phyloP scores from a whole-genome alignment of 1,140 invertebrate genomes.

The Leptinotarsa lineolata region DNA sequence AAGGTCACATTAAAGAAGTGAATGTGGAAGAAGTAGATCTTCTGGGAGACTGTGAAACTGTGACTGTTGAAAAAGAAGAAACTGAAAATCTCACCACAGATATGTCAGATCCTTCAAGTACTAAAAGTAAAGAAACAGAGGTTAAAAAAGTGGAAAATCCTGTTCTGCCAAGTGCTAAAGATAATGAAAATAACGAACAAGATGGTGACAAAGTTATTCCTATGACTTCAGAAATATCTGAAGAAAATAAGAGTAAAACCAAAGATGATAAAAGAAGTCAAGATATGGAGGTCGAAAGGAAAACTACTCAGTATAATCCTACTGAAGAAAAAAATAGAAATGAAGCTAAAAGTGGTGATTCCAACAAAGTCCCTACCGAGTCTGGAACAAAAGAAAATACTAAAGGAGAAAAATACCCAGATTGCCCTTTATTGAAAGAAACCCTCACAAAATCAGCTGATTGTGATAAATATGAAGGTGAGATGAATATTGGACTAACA shows the following conservation, averaged over 20 bases:
- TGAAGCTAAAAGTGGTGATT: no score
- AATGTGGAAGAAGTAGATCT: background rate
- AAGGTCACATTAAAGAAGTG: conserved; percentile 14
- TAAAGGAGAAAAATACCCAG: background rate
- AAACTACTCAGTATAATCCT: conserved; percentile 13
- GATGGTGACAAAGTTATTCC: conserved; percentile 16
- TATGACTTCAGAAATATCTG: background rate
- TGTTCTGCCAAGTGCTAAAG: background rate
- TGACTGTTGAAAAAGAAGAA: conserved; percentile 12
- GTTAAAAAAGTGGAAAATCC: background rate
- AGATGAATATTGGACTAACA: conserved; percentile 13
- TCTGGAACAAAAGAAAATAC: background rate
- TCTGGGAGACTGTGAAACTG: conserved; percentile 8
- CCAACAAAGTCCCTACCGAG: background rate
- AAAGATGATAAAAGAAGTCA: background rate
- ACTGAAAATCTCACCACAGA: conserved; percentile 5
- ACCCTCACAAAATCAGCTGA: conserved; percentile 5
- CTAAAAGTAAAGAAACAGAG: background rate
- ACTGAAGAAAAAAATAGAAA: no score
- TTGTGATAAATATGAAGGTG: background rate
- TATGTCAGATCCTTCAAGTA: background rate
- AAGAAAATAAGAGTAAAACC: conserved; percentile 1
- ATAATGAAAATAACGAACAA: conserved; percentile 3
- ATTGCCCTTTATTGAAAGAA: conserved; percentile 13
- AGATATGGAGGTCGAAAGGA: background rate